Evolutionary conservation across 2,888 invertebrate genomes (phyloP), one percentile per base, ranked within the genome.

Genomic region (Heliconius cydno): DNA sequence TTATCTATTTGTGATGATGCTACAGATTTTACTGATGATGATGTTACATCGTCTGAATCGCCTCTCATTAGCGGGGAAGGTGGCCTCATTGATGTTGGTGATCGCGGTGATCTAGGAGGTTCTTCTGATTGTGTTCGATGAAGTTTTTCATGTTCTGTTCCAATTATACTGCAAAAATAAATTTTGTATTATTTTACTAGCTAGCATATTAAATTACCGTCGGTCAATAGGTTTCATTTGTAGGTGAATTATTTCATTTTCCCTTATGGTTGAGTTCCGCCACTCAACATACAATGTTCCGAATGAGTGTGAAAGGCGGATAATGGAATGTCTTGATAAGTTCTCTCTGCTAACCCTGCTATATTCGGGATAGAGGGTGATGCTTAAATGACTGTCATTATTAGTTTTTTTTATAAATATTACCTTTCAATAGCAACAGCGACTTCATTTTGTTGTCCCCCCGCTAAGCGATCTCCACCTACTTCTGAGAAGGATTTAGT

Each of bases 101-200:
- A 97, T 46, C 95, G 88, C 2, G 97, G 97, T n/a, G 97, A 97
- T 84, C 97, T 95, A 6, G 97, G 97, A 9, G 97, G 97, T 90
- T 98, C 98, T 90, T 98, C 98, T 67, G 98, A 98, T 90, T 98
- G 98, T 0, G 98, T 98, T 87, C 98, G 96, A 86, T 97, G 97
- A 76, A 98, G 93, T 83, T 96, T 96, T 84, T 98, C 98, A 87
- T 98, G 98, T 38, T 97, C 97, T 38, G 90, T 85, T 74, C 88
- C 89, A 77, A 92, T 90, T 67, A 93, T 92, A 85, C 94, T 95
- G 87, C 12, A 87, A 88, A 80, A 72, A 75, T 46, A 13, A 52
- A 74, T 30, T 3, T 57, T 19, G 22, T 57, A 57, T 57, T 57
- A 57, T 7, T 57, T 57, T 22, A 57, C 9, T 10, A 57, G 57